Base-by-base conservation (phyloP, 2,113 vertebrate genomes). In the Suncus etruscus region DNA sequence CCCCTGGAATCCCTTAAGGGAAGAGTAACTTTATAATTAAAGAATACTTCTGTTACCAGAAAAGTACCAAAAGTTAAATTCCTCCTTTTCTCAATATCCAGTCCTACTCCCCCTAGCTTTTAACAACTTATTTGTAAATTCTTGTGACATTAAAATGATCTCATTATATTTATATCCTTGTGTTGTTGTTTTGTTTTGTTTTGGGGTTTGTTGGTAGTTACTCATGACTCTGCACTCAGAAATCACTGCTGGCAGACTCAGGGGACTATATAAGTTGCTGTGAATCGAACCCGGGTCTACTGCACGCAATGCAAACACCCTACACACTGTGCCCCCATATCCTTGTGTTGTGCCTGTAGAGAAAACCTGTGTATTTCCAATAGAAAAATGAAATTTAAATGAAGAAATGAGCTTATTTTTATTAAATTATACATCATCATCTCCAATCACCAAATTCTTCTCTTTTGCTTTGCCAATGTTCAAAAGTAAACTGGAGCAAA, bases 401-500 rank as follows among this genome's bases (percentile, higher is more conserved):
- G 47, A 95, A 32, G 29, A 77, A 68, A 82, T 51, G 3, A 83
- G 3, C 24, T 14, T 20, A 29, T 58, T 48, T 78, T 15, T 66
- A 81, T 77, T 78, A 58, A 87, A 15, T n/a, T 45, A 31, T 61
- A 20, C 7, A 50, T 9, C 45, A 63, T 48, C 20, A 18, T 48
- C 8, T 51, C 3, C 15, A 2, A 58, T 50, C 63, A 61, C 58
- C 18, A 61, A 22, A 6, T 22, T 51, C 58, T 61, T 73, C n/a
- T 12, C 48, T 63, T 58, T 65, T 25, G 27, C 15, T 86, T 48
- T 27, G 20, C 18, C 32, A 68, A 2, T 32, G 22, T 32, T 45
- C 31, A 89, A 84, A 66, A 58, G 66, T 79, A 93, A 93, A 79
- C 22, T 3, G 74, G 84, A 58, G 29, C 80, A 85, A 32, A 16